phyloP scores from a whole-genome alignment of 2,888 invertebrate species.

The Andrena bicolor region DNA sequence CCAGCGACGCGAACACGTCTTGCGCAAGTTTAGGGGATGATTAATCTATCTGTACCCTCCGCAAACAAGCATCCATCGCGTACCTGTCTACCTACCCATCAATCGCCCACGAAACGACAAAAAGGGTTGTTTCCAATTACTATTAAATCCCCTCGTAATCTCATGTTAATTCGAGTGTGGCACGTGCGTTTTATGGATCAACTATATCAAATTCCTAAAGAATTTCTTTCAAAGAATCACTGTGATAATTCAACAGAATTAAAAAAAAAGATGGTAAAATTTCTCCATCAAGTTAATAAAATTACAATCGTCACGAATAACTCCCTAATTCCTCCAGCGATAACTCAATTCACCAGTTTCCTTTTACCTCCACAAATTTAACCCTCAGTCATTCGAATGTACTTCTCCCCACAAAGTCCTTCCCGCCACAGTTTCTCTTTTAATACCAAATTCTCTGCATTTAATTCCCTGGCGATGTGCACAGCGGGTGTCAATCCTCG shows the following conservation, averaged over 20 bases:
- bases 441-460: too few species aligned
- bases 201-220: not conserved
- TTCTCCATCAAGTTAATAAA: not conserved
- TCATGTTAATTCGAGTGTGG: conserved; percentile 67
- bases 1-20: conserved; percentile 76
- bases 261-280: not conserved
- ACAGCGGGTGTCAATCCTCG: conserved; percentile 5
- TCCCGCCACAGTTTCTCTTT: not conserved
- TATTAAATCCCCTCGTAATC: conserved; percentile 70
- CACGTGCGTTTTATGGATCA: not conserved
- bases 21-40: conserved; percentile 81
- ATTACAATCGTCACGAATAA: not conserved
- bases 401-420: too few species aligned
- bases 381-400: too few species aligned
- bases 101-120: conserved; percentile 64
- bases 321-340: not conserved
- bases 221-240: too few species aligned
- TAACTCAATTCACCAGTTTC: not conserved
- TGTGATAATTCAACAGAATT: not conserved
- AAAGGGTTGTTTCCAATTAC: conserved; percentile 74
- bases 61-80: conserved; percentile 75
- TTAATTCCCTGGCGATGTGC: too few species aligned
- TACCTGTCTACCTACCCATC: conserved; percentile 55
- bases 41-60: conserved; percentile 81
- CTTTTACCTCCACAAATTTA: not conserved